phyloP scores from a whole-genome alignment of 2,888 invertebrate species.

The Troides helena region DNA sequence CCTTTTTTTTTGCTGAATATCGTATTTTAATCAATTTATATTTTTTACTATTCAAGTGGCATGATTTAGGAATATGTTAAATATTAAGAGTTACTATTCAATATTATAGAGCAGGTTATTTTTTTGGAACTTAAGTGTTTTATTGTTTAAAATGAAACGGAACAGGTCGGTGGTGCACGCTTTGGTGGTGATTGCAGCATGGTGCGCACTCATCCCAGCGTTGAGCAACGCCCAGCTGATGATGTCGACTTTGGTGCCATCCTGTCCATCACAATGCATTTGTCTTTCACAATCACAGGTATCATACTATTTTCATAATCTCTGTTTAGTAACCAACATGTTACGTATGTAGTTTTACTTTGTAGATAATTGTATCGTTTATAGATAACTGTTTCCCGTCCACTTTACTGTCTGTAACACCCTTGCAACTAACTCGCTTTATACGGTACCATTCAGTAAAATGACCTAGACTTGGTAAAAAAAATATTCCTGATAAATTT shows the following conservation, averaged over 20 bases:
- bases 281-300: conserved; percentile 93
- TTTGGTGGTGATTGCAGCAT: conserved; percentile 56
- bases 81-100: neutral
- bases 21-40: too few relatives aligned
- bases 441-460: too few relatives aligned
- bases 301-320: conserved; percentile 35
- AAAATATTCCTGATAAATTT: too few relatives aligned
- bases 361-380: too few relatives aligned
- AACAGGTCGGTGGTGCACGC: conserved; percentile 68
- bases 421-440: too few relatives aligned
- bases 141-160: neutral
- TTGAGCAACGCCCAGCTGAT: conserved; percentile 55
- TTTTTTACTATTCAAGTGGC: too few relatives aligned
- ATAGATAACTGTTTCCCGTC: too few relatives aligned
- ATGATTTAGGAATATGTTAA: neutral
- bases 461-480: too few relatives aligned
- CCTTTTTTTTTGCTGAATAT: too few relatives aligned
- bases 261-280: conserved; percentile 90
- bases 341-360: too few relatives aligned
- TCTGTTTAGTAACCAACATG: too few relatives aligned
- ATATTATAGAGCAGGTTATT: neutral
- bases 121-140: neutral
- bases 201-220: conserved; percentile 50
- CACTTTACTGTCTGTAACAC: too few relatives aligned
- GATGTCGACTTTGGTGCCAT: conserved; percentile 77